A percentile compares a stretch with the other conserved stretches of the same genome.
phyloP scores from a whole-genome alignment of 2,797 vertebrate genomes.

The Parambassis ranga region DNA sequence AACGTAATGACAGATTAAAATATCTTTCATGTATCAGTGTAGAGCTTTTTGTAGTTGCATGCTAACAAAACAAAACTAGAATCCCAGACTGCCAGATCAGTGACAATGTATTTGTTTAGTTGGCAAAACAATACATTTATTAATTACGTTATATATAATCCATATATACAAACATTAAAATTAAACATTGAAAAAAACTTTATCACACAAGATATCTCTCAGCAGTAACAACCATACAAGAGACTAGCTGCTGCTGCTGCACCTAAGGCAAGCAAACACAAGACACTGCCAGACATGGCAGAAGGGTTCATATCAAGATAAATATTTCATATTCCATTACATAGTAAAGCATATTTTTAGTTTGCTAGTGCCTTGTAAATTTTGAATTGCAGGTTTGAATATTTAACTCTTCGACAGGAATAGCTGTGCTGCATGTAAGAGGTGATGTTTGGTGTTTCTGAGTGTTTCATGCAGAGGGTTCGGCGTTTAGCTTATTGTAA shows the following conservation, averaged over 20 bases:
- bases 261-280: constrained; percentile 37
- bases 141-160: too few relatives aligned
- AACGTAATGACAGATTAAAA: constrained; percentile 22
- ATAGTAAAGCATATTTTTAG: constrained; percentile 68
- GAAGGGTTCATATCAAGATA: constrained; percentile 45
- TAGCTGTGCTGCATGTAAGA: constrained; percentile 30
- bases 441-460: constrained; percentile 34
- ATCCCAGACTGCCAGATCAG: too few relatives aligned
- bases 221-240: constrained; percentile 12
- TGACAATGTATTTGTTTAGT: too few relatives aligned
- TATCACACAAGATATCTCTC: background rate
- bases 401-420: constrained; percentile 67
- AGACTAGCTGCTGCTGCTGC: constrained; percentile 16
- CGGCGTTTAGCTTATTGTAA: too few relatives aligned
- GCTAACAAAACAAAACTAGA: background rate
- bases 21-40: background rate
- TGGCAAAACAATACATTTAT: too few relatives aligned
- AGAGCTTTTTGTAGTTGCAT: background rate
- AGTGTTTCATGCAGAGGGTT: background rate
- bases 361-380: constrained; percentile 52
- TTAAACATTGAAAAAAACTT: too few relatives aligned
- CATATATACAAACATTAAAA: too few relatives aligned
- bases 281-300: constrained; percentile 4
- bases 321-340: constrained; percentile 70
- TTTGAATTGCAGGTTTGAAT: constrained; percentile 69